phyloP scores from a whole-genome alignment of 2,797 vertebrate species.

The Falco naumanni region DNA sequence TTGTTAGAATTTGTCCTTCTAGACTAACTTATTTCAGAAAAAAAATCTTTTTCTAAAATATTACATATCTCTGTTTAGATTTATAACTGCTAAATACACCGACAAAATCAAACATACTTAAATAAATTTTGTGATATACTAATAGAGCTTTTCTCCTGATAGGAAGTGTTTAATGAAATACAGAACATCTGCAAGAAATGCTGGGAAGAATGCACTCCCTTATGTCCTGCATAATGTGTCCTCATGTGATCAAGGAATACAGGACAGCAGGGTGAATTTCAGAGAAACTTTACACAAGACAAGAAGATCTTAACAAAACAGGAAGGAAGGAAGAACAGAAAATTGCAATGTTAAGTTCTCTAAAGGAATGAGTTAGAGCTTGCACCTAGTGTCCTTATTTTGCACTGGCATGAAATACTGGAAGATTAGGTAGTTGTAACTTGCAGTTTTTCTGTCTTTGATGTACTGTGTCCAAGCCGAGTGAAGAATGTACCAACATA shows the following conservation, averaged over 20 bases:
- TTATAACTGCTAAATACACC: background rate
- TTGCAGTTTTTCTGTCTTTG: background rate
- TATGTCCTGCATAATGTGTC: background rate
- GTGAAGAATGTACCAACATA: background rate
- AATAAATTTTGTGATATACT: background rate
- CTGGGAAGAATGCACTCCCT: accelerated
- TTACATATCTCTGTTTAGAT: background rate
- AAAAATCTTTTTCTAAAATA: background rate
- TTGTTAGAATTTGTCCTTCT: background rate
- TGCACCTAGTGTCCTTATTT: background rate
- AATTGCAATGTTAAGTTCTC: background rate
- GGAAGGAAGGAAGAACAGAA: background rate
- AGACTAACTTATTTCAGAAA: background rate
- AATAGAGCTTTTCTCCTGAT: background rate
- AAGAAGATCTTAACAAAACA: background rate
- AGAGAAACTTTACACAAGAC: background rate
- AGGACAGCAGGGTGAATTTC: background rate
- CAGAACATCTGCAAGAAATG: accelerated
- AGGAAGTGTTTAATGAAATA: background rate
- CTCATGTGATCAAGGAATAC: background rate
- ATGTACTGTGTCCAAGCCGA: background rate
- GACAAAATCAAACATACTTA: background rate
- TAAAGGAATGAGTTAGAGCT: background rate
- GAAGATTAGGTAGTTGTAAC: background rate
- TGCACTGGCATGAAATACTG: background rate